Base-by-base conservation (phyloP, 2,113 vertebrate species). In the Eira barbara region DNA sequence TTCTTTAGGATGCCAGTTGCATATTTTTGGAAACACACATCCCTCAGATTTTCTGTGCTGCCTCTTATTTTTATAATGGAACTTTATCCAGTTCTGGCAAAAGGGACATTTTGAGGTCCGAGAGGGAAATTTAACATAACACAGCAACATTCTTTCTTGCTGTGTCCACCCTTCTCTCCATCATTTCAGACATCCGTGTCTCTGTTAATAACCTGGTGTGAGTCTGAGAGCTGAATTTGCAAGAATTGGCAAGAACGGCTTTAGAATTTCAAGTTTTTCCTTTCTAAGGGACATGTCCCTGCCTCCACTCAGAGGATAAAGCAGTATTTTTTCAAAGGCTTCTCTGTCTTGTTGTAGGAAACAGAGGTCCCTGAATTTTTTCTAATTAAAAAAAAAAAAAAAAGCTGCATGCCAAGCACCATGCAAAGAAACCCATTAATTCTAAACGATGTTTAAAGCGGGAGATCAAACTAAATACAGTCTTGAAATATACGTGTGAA, bases 71-170 rank as follows among this genome's bases (percentile, higher is more conserved):
- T 92, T 71, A 82, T n/a, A 92, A 94, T 4, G 39, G 76, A 92
- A 95, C 69, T 80, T 94, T 65, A 94, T 63, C 78, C 59, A 78
- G 61, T 86, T 76, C 81, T 73, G 23, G 89, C 6, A 49, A 93
- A 95, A 67, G n/a, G 34, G 49, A 13, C 21, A 71, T 78, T 93
- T 96, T 96, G 73, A 97, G 79, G 88, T 65, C 61, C 36, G 83
- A 96, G 79, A 90, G 90, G 14, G 49, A 89, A 97, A 96, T 97
- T 93, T 97, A 89, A 95, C 79, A 67, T 84, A 81, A 86, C 86
- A 83, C 13, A 92, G 79, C 63, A 87, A 97, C 91, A 98, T 97
- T 98, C 69, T 96, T 95, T 91, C 63, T 92, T 82, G 42, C 52
- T 83, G 27, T 47, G 87, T 67, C 61, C 89, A 87, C 79, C 82